Percentiles rank a stretch among this genome's conserved stretches.
These are phyloP conservation scores for Mirza zaza DNA, from an alignment of 2,113 vertebrate genomes.

Conservation along the genomic window DNA sequence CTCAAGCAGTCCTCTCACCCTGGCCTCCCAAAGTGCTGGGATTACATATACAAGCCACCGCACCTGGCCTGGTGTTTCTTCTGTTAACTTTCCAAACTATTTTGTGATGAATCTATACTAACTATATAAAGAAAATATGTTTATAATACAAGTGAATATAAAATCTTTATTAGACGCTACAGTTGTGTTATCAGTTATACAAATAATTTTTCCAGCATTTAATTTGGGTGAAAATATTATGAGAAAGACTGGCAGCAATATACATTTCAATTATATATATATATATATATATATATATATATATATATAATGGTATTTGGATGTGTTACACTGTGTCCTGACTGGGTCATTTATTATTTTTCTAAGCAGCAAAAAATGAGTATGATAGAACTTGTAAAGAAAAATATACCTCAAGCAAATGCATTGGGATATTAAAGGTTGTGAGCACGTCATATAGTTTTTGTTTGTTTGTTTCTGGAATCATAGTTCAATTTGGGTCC, in stretches of 20 bases:
- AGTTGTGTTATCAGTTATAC: neutral
- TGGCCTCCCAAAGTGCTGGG: too few species aligned
- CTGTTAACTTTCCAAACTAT: neutral
- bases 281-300: neutral
- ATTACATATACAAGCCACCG: too few species aligned
- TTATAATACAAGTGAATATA: conserved; percentile 32
- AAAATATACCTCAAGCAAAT: neutral
- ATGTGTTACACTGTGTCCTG: neutral
- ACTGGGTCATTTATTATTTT: neutral
- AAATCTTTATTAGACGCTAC: conserved; percentile 28
- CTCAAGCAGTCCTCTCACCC: too few species aligned
- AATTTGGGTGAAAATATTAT: neutral
- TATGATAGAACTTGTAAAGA: conserved; percentile 13
- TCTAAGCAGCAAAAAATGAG: neutral
- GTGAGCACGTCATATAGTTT: neutral
- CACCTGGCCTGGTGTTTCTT: neutral
- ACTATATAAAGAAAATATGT: conserved; percentile 10
- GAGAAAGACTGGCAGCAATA: neutral
- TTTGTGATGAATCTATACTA: conserved; percentile 3
- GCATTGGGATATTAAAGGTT: neutral
- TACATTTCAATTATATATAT: neutral
- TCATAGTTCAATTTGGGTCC: conserved; percentile 33
- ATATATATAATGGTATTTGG: neutral
- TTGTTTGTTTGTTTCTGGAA: conserved; percentile 38
- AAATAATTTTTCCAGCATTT: conserved; percentile 2